These are phyloP conservation scores for Alsophila aescularia DNA, from an alignment of 2,888 invertebrate species.

Conservation along the genomic window DNA sequence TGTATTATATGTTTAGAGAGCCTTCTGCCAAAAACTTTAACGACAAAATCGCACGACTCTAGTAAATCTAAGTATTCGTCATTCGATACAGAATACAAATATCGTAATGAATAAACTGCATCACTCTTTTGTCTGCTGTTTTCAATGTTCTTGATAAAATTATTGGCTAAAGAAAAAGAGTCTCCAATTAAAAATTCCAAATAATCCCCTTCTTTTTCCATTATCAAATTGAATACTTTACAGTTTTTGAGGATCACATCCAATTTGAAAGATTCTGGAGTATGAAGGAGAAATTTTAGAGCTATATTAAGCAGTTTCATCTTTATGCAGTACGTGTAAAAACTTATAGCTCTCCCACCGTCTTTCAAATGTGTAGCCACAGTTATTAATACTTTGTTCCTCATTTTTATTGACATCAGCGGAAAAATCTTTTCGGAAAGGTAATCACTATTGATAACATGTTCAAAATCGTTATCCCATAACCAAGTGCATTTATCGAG, in stretches of 20 bases:
- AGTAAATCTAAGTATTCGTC: constrained; percentile 55
- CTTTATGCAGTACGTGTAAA: constrained; percentile 56
- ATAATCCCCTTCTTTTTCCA: constrained; percentile 22
- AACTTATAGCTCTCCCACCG: constrained; percentile 46
- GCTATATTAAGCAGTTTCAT: constrained; percentile 46
- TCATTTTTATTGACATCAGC: constrained; percentile 64
- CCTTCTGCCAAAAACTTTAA: constrained; percentile 43
- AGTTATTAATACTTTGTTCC: constrained; percentile 53
- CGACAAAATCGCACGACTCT: constrained; percentile 41
- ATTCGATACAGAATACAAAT: constrained; percentile 43
- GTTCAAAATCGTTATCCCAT: constrained; percentile 48
- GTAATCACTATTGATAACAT: constrained; percentile 54
- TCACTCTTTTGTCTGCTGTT: not conserved
- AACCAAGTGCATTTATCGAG: constrained; percentile 60
- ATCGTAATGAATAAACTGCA: constrained; percentile 18
- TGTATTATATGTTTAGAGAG: constrained; percentile 52
- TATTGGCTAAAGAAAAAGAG: constrained; percentile 37
- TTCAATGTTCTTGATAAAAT: constrained; percentile 16
- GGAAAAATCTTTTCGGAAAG: constrained; percentile 61
- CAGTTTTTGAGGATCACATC: constrained; percentile 37
- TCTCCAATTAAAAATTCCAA: constrained; percentile 49
- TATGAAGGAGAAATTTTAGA: constrained; percentile 55
- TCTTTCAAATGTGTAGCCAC: constrained; percentile 50
- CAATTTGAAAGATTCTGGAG: constrained; percentile 55
- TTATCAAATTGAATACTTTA: constrained; percentile 2